Evolutionary conservation across 2,797 vertebrate species (phyloP), one percentile per base, ranked within the genome.

Genomic region (Myripristis jacobus): DNA sequence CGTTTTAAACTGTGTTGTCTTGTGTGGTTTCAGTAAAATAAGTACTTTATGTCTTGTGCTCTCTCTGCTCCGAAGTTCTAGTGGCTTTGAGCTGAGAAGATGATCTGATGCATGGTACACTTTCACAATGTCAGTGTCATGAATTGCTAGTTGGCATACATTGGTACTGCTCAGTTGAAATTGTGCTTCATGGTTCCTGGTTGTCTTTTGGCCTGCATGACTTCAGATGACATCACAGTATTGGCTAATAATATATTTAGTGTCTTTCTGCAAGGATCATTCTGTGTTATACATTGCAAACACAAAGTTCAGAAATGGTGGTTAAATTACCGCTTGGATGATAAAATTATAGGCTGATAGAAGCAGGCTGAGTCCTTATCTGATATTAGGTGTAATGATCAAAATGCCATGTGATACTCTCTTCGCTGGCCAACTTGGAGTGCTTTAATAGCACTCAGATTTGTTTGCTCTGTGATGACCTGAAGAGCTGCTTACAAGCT

Each of bases 361-460:
- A 36, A 34, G 36, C 43, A 27, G 6, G 4, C 41, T 47, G 57
- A 43, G 3, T 50, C 27, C 38, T n/a, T 27, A 13, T 38, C 31
- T 48, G 43, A 57, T 13, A 13, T 34, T 27, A 6, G 69, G 59
- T 54, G 70, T 65, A 21, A 25, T 58, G 55, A 63, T 52, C 19
- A 11, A 65, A 19, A 38, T 65, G 61, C 13, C 21, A n/a, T 16
- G 15, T 19, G 29, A 24, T 1, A 25, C 63, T 61, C 19, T 72
- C 44, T 8, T 36, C 44, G 43, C 43, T 7, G 0, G 18, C 22
- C 61, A 27, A 1, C 62, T 72, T 66, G 12, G 43, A 41, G 65
- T 22, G 41, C 54, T 77, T 53, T 73, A 48, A 53, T 65, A 67
- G 61, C 68, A 29, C 47, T 58, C 2, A 36, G 58, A 63, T 64